A percentile compares a stretch with the other conserved stretches of the same genome.
These are phyloP conservation scores for Nothura maculosa DNA, from an alignment of 2,797 vertebrate species.

Conservation along the genomic window DNA sequence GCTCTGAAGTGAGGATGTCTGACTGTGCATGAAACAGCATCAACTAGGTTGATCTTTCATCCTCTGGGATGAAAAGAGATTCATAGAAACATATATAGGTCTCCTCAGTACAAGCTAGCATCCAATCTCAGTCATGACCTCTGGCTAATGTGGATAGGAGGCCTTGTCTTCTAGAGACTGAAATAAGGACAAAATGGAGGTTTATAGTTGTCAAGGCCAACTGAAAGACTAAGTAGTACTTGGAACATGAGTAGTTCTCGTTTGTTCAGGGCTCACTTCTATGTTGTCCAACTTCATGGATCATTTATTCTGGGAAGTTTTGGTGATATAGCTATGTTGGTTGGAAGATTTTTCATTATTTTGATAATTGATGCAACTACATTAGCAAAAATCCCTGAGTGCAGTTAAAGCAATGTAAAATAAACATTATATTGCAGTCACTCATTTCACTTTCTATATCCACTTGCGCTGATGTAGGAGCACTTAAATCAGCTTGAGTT, in stretches of 20 bases:
- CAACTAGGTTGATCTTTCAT: neutral
- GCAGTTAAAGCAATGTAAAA: neutral
- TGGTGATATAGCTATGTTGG: accelerated
- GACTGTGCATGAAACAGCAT: neutral
- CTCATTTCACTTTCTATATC: neutral
- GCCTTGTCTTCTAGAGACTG: neutral
- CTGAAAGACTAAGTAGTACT: neutral
- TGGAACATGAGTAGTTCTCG: neutral
- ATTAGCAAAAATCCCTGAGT: neutral
- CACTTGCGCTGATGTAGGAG: neutral
- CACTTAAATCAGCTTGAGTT: neutral
- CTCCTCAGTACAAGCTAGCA: neutral
- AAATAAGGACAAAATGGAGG: neutral
- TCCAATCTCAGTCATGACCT: neutral
- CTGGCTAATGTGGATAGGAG: neutral
- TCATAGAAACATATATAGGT: neutral
- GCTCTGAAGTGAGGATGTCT: neutral
- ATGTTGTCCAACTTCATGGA: neutral
- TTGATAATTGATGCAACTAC: neutral
- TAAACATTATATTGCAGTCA: neutral
- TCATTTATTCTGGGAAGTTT: neutral
- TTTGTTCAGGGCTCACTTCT: neutral
- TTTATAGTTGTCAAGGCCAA: neutral
- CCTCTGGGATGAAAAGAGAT: neutral
- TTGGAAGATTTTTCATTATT: neutral